A percentile compares a stretch with the other conserved stretches of the same genome.
Evolutionary conservation across 2,888 invertebrate species (phyloP).

Genomic region (Dorcus hopei): DNA sequence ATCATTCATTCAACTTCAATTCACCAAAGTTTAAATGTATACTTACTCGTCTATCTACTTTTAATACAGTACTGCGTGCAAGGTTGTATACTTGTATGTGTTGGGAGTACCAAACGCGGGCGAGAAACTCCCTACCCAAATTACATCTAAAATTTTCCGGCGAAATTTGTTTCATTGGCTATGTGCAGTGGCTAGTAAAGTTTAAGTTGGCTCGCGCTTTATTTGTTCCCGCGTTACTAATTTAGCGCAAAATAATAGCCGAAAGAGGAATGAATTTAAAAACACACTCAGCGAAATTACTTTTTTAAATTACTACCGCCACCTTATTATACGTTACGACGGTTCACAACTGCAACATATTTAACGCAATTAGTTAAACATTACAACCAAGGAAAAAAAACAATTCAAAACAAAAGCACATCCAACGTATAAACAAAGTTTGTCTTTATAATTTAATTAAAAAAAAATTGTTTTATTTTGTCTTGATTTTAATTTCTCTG

Average conservation of each 20-base stretch:
- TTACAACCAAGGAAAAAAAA: not conserved
- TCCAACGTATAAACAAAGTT: no score
- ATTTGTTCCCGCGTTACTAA: constrained; percentile 4
- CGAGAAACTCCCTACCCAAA: not conserved
- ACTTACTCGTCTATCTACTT: not conserved
- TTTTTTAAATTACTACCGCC: constrained; percentile 9
- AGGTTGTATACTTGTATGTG: not conserved
- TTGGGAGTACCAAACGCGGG: no score
- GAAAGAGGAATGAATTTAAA: constrained; percentile 6
- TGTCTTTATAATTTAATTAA: no score
- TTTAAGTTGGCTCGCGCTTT: not conserved
- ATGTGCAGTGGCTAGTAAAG: not conserved
- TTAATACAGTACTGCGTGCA: not conserved
- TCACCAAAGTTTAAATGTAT: no score
- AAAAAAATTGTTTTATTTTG: no score
- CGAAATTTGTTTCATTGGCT: not conserved
- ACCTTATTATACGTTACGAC: not conserved
- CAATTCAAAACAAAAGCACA: no score
- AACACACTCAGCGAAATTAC: constrained; percentile 11
- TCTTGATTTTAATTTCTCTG: no score
- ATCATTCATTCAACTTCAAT: no score
- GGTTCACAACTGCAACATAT: not conserved
- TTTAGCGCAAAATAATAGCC: constrained; percentile 8
- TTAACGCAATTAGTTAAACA: constrained; percentile 8
- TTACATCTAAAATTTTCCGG: not conserved